phyloP scores from a whole-genome alignment of 2,797 vertebrate species.

The Columba guinea region DNA sequence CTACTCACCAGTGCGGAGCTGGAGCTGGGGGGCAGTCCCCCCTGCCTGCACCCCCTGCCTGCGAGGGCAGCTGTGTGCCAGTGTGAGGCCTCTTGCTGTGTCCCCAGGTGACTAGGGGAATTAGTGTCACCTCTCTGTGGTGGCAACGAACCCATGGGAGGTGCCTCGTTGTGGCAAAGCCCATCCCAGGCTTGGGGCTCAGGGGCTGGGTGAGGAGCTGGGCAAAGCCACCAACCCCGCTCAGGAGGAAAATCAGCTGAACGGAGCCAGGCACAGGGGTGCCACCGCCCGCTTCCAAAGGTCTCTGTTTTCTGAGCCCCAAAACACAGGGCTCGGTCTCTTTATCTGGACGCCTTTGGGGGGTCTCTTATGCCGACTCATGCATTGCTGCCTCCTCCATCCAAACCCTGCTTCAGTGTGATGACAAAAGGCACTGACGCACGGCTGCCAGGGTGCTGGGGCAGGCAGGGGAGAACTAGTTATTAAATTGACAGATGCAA shows the following conservation, averaged over 20 bases:
- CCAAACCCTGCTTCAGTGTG: fast-evolving
- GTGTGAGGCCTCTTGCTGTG: neutral
- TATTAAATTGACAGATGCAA: neutral
- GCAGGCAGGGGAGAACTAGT: neutral
- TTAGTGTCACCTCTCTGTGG: neutral
- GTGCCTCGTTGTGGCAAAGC: neutral
- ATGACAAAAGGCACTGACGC: neutral
- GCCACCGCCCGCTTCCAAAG: fast-evolving
- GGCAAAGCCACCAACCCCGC: neutral
- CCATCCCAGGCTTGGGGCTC: neutral
- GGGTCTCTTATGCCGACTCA: neutral
- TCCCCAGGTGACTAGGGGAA: fast-evolving
- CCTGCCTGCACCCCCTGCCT: neutral
- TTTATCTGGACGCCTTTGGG: neutral
- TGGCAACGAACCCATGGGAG: neutral
- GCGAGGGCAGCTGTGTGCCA: fast-evolving
- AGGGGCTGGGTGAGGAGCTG: neutral
- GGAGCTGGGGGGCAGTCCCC: neutral
- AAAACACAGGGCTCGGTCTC: too few relatives aligned
- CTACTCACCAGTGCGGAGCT: neutral
- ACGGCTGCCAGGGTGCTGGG: neutral
- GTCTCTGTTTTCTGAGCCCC: too few relatives aligned
- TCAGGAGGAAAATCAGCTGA: neutral
- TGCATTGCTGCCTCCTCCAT: neutral
- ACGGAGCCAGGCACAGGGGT: fast-evolving